Conservation (phyloP, 2,797 vertebrate species). For the Periophthalmus magnuspinnatus region DNA sequence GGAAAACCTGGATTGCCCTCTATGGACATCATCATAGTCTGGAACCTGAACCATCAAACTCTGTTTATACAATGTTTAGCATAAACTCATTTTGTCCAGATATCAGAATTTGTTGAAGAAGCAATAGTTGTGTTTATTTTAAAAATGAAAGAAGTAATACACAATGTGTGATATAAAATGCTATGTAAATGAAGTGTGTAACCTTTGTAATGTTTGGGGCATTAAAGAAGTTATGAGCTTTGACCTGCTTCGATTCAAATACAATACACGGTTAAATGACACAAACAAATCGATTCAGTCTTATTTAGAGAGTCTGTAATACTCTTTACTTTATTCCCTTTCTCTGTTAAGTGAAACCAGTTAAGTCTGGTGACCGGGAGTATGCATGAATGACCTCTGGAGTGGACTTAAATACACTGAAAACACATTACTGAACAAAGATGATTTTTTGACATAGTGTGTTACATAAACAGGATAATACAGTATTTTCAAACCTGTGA, state of each 20-base stretch:
- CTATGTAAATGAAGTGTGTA: background rate
- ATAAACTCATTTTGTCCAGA: background rate
- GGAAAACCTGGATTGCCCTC: too few species aligned
- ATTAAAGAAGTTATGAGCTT: background rate
- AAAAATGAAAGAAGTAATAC: background rate
- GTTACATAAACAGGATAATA: conserved; percentile 57
- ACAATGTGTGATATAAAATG: background rate
- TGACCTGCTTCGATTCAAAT: background rate
- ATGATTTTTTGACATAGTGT: conserved; percentile 34
- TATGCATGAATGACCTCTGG: background rate
- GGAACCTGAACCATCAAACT: too few species aligned
- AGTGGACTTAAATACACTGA: conserved; percentile 13
- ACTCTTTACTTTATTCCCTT: background rate
- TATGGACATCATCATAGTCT: too few species aligned
- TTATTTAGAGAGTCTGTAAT: background rate
- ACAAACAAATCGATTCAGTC: background rate
- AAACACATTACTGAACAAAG: conserved; percentile 28
- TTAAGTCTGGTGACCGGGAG: background rate
- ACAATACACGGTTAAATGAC: background rate
- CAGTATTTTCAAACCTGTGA: conserved; percentile 37
- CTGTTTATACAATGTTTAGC: background rate
- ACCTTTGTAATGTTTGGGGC: background rate
- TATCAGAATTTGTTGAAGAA: too few species aligned
- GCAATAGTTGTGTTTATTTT: background rate
- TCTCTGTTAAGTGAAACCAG: background rate